Evolutionary conservation across 2,888 invertebrate species (phyloP).

Genomic region (Ornithoptera alexandrae): DNA sequence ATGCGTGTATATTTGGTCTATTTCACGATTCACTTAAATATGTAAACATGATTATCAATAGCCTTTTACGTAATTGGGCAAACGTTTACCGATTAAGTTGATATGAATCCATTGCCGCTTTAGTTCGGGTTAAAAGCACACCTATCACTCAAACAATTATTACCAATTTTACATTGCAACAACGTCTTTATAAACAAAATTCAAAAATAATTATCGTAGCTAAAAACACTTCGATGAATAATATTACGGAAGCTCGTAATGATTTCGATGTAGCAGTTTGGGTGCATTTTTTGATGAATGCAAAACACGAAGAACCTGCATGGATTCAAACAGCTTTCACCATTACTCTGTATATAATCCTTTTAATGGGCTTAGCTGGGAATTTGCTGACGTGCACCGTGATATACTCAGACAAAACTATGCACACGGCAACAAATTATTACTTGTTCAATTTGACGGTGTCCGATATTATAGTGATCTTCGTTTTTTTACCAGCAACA

Average conservation of each 20-base stretch:
- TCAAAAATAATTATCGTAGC: background rate
- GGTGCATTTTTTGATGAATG: slow-evolving; percentile 30
- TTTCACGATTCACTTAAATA: slow-evolving; percentile 36
- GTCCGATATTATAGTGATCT: slow-evolving; percentile 32
- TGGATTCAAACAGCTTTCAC: slow-evolving; percentile 31
- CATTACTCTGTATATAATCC: slow-evolving; percentile 28
- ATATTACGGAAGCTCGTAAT: slow-evolving; percentile 8
- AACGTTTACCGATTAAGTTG: slow-evolving; percentile 37
- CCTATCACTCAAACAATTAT: background rate
- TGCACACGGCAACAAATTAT: slow-evolving; percentile 29
- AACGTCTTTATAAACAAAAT: background rate
- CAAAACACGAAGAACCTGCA: slow-evolving; percentile 31
- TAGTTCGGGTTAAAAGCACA: slow-evolving; percentile 16
- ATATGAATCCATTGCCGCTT: slow-evolving; percentile 22
- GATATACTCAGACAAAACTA: slow-evolving; percentile 30
- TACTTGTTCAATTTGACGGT: slow-evolving; percentile 31
- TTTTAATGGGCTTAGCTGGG: slow-evolving; percentile 14
- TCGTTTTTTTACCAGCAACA: slow-evolving; percentile 33
- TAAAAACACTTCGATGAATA: slow-evolving; percentile 17
- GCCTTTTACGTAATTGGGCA: slow-evolving; percentile 33
- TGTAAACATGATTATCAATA: slow-evolving; percentile 42
- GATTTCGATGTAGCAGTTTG: slow-evolving; percentile 15
- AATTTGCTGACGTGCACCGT: slow-evolving; percentile 45
- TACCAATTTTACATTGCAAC: background rate
- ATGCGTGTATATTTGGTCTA: slow-evolving; percentile 29